Conservation (phyloP, 2,888 invertebrate genomes). For the Cerastis leucographa region DNA sequence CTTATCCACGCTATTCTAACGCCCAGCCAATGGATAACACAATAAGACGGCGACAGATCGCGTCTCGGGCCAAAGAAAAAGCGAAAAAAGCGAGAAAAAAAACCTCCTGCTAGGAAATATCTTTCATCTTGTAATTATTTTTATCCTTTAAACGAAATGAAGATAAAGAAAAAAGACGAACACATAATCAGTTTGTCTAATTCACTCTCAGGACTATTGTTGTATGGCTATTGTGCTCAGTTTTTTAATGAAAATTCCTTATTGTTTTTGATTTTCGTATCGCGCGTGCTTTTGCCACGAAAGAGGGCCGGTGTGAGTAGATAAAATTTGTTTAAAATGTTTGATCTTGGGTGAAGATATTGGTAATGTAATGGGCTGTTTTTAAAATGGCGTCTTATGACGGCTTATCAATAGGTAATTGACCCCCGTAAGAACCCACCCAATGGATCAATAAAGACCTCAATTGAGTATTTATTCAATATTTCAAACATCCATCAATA, state of each 20-base stretch:
- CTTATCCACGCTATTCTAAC: slow-evolving; percentile 70
- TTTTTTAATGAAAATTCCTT: slow-evolving; percentile 71
- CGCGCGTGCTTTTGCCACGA: slow-evolving; percentile 57
- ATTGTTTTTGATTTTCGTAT: slow-evolving; percentile 60
- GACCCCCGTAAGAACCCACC: not conserved
- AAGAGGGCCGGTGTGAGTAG: slow-evolving; percentile 15
- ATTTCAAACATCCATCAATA: too few species aligned
- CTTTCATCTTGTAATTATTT: slow-evolving; percentile 91
- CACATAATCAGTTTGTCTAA: slow-evolving; percentile 88
- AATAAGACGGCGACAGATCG: slow-evolving; percentile 85
- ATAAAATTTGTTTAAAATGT: slow-evolving; percentile 8
- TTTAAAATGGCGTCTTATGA: not conserved
- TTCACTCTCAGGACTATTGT: slow-evolving; percentile 75
- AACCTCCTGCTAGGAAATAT: slow-evolving; percentile 78
- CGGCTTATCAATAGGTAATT: too few species aligned
- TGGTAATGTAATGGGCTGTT: slow-evolving; percentile 9
- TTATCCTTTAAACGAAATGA: slow-evolving; percentile 89
- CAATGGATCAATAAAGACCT: not conserved
- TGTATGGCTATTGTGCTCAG: slow-evolving; percentile 67
- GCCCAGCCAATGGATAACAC: slow-evolving; percentile 82
- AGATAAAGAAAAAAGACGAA: slow-evolving; percentile 78
- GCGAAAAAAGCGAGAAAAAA: slow-evolving; percentile 76
- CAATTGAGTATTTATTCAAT: too few species aligned
- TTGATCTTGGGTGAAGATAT: slow-evolving; percentile 35
- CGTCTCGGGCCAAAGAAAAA: slow-evolving; percentile 77